Conservation (phyloP, 2,113 vertebrate genomes). For the Mustelus asterias region DNA sequence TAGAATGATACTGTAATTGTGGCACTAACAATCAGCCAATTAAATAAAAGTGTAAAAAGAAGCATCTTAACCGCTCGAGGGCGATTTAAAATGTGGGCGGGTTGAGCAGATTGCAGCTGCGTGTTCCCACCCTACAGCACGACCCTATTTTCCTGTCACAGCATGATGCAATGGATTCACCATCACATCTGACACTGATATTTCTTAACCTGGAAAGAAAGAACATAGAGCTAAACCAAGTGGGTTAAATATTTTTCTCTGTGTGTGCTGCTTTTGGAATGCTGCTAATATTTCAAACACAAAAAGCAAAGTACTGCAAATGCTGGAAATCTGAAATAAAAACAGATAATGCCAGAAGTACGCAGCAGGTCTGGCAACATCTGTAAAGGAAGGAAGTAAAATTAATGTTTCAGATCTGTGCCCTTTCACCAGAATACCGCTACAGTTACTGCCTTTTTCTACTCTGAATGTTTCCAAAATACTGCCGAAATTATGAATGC, state of each 20-base stretch:
- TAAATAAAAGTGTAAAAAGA: not conserved
- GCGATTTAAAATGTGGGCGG: not conserved
- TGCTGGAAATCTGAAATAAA: not conserved
- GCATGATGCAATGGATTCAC: conserved; percentile 4
- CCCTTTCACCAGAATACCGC: not conserved
- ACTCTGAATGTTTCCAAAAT: not conserved
- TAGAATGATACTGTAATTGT: not conserved
- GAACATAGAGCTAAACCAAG: not conserved
- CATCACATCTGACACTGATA: not conserved
- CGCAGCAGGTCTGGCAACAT: not conserved
- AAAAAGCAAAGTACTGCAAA: not conserved
- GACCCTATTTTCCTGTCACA: not conserved
- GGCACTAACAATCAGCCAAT: conserved; percentile 19
- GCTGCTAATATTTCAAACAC: not conserved
- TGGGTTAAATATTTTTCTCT: not conserved
- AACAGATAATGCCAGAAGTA: not conserved
- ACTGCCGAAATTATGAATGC: not conserved
- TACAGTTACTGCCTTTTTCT: too few species aligned
- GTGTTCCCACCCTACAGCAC: not conserved
- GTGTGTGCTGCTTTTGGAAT: not conserved
- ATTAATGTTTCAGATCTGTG: not conserved
- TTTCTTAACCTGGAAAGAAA: not conserved
- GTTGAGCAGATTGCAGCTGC: conserved; percentile 5
- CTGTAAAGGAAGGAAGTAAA: not conserved
- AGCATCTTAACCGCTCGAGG: not conserved